Conservation (phyloP, 2,888 invertebrate species). For the Digitonthophagus gazella region DNA sequence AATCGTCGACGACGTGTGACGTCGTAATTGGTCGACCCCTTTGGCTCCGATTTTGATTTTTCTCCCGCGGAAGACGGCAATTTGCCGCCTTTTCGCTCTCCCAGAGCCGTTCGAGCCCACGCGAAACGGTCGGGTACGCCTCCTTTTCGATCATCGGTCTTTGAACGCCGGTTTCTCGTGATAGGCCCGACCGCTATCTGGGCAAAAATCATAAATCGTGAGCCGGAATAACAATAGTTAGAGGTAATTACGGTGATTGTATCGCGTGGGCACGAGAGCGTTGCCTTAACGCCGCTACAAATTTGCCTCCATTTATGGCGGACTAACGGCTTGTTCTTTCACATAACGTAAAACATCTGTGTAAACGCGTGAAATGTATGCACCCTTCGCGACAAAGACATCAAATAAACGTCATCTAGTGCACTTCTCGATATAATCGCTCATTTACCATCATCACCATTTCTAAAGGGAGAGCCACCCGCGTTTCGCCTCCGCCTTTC, state of each 20-base stretch:
- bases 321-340: conserved; percentile 3
- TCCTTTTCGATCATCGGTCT: not conserved
- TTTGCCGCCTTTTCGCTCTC: conserved; percentile 3
- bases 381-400: not conserved
- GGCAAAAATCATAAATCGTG: conserved; percentile 28
- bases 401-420: not conserved
- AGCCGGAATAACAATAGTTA: conserved; percentile 25
- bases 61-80: conserved; percentile 14
- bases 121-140: conserved; percentile 7
- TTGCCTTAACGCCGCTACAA: conserved; percentile 8
- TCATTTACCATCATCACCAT: not conserved
- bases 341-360: not conserved
- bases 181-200: conserved; percentile 8
- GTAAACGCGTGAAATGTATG: not conserved
- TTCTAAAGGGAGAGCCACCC: not conserved
- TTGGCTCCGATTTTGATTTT: conserved; percentile 8
- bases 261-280: conserved; percentile 14
- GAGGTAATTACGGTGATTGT: conserved; percentile 17
- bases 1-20: conserved; percentile 6
- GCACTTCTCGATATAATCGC: not conserved
- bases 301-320: conserved; percentile 1
- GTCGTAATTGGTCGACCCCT: conserved; percentile 11
- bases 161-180: not conserved
- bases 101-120: conserved; percentile 1
- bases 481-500: too few relatives aligned